Percentiles rank a stretch among this genome's conserved stretches.
These are phyloP conservation scores for Neocloeon triangulifer DNA, from an alignment of 1,140 invertebrate genomes.

Conservation along the genomic window DNA sequence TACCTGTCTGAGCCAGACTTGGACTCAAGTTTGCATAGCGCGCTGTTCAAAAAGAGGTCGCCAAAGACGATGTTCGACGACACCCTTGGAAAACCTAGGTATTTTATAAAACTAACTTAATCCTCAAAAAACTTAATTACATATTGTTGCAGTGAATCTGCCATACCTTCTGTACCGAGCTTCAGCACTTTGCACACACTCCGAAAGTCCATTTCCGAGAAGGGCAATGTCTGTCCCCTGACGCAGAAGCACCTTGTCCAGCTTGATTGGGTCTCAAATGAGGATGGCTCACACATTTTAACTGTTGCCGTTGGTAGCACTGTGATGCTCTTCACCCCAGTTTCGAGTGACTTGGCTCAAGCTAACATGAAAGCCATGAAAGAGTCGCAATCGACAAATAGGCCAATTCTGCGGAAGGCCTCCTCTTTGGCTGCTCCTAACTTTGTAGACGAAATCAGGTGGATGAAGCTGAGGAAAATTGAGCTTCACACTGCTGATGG, in stretches of 20 bases:
- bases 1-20: constrained; percentile 18
- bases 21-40: constrained; percentile 9
- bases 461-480: constrained; percentile 88
- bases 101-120: no score
- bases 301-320: constrained; percentile 92
- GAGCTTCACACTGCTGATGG: constrained; percentile 86
- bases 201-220: constrained; percentile 69
- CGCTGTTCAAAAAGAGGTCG: no score
- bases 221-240: constrained; percentile 68
- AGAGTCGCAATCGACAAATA: constrained; percentile 50
- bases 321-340: constrained; percentile 60
- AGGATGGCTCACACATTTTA: constrained; percentile 93
- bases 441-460: constrained; percentile 70
- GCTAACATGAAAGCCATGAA: constrained; percentile 76
- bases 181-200: constrained; percentile 80
- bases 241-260: constrained; percentile 73
- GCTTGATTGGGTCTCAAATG: constrained; percentile 96
- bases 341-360: constrained; percentile 73
- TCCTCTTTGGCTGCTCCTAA: constrained; percentile 63
- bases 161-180: constrained; percentile 69
- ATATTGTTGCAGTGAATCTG: constrained; percentile 16
- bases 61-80: no score
- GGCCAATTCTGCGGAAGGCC: constrained; percentile 64
- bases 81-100: no score
- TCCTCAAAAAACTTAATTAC: no score